Percentiles rank a stretch among this genome's conserved stretches.
phyloP scores from a whole-genome alignment of 2,113 vertebrate genomes.

The Tyrannus savana region DNA sequence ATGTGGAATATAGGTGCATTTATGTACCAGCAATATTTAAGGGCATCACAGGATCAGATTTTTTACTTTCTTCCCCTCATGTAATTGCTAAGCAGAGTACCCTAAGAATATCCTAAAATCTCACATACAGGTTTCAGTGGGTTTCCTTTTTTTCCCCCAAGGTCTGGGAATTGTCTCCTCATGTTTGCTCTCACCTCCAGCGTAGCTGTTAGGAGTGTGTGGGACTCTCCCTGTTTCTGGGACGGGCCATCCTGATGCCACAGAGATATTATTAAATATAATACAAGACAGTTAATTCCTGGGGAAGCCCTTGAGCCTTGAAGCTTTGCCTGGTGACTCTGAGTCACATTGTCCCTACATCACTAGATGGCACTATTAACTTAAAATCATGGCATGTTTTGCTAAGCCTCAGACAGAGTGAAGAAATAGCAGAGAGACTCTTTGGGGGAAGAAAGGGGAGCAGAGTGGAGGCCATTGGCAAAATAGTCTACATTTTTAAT shows the following conservation, averaged over 20 bases:
- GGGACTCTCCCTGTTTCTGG: neutral
- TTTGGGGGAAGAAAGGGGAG: neutral
- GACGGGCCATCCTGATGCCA: neutral
- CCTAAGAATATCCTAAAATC: neutral
- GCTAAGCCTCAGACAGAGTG: neutral
- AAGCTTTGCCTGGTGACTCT: neutral
- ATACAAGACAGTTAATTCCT: neutral
- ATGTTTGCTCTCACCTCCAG: neutral
- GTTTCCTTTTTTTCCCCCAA: neutral
- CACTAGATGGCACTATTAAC: constrained; percentile 62
- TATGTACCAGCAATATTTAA: neutral
- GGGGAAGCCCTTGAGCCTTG: neutral
- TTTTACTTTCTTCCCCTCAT: neutral
- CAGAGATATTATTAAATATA: neutral
- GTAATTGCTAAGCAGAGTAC: neutral
- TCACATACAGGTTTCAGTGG: neutral
- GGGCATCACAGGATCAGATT: neutral
- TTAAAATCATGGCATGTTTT: neutral
- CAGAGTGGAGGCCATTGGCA: neutral
- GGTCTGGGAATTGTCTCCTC: neutral
- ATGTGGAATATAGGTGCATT: neutral
- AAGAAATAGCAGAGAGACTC: neutral
- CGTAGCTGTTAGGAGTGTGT: neutral
- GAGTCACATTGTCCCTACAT: neutral
- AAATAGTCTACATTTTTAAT: neutral